A percentile compares a stretch with the other conserved stretches of the same genome.
Evolutionary conservation across 1,140 invertebrate species (phyloP).

Genomic region (Galleria mellonella): DNA sequence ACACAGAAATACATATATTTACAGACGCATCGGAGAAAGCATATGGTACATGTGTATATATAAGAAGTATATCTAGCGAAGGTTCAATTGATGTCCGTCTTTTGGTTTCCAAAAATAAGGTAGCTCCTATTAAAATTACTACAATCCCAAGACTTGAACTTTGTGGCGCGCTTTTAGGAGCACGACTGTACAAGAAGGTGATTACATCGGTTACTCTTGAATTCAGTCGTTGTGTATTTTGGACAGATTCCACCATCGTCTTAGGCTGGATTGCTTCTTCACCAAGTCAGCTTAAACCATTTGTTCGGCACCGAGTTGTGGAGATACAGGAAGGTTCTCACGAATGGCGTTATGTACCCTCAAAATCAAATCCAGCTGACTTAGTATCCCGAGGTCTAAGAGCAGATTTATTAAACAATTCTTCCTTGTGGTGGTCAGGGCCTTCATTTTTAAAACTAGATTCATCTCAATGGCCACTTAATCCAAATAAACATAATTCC

Average conservation of each 20-base stretch:
- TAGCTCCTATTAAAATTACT: constrained; percentile 3
- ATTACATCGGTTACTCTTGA: too few species aligned
- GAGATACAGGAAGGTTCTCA: too few species aligned
- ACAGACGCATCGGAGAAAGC: constrained; percentile 30
- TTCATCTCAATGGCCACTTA: too few species aligned
- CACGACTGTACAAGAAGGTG: constrained; percentile 1
- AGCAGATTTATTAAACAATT: too few species aligned
- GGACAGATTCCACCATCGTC: constrained; percentile 3
- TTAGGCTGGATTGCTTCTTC: constrained; percentile 10
- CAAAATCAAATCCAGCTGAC: too few species aligned
- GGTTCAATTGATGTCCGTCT: neutral
- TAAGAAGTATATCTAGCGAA: constrained; percentile 18
- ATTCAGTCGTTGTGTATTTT: neutral
- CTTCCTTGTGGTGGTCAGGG: constrained; percentile 13
- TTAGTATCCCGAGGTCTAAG: too few species aligned
- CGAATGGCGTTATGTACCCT: too few species aligned
- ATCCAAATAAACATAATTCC: constrained; percentile 5
- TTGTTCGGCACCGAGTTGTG: constrained; percentile 4
- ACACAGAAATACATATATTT: constrained; percentile 15
- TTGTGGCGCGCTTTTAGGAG: constrained; percentile 3
- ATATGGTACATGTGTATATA: constrained; percentile 42
- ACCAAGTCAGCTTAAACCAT: constrained; percentile 1
- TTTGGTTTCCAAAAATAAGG: constrained; percentile 3
- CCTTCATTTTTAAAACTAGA: constrained; percentile 1
- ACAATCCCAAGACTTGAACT: constrained; percentile 7